These are phyloP conservation scores for Petrocephalus sullivani DNA, from an alignment of 2,797 vertebrate species.

Conservation along the genomic window DNA sequence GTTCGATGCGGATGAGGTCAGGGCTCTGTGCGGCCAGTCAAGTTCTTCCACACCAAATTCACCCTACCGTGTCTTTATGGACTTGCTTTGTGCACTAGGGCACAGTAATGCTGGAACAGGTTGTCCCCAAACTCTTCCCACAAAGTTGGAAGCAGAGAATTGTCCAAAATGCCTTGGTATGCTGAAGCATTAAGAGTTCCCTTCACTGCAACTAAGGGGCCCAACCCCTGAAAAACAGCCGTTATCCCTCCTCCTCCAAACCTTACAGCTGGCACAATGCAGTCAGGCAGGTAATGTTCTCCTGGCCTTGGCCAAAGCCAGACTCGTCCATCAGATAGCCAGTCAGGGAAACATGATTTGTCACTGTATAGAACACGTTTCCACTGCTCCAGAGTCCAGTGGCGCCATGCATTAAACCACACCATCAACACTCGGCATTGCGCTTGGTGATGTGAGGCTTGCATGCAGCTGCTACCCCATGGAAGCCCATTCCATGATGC, in stretches of 20 bases:
- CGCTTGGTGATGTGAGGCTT: too few species aligned
- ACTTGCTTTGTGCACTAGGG: not conserved
- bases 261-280: not conserved
- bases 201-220: not conserved
- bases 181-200: not conserved
- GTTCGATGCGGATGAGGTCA: not conserved
- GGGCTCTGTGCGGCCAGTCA: not conserved
- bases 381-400: not conserved
- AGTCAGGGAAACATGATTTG: not conserved
- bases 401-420: not conserved
- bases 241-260: not conserved
- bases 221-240: not conserved
- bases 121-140: not conserved
- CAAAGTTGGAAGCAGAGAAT: not conserved
- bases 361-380: too few species aligned
- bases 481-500: too few species aligned
- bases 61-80: not conserved
- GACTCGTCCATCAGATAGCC: not conserved
- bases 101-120: not conserved
- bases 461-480: too few species aligned
- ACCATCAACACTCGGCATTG: too few species aligned
- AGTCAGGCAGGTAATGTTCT: not conserved
- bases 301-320: not conserved
- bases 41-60: not conserved
- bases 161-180: not conserved